Base-by-base conservation (phyloP, 2,888 invertebrate genomes). In the Automeris io region DNA sequence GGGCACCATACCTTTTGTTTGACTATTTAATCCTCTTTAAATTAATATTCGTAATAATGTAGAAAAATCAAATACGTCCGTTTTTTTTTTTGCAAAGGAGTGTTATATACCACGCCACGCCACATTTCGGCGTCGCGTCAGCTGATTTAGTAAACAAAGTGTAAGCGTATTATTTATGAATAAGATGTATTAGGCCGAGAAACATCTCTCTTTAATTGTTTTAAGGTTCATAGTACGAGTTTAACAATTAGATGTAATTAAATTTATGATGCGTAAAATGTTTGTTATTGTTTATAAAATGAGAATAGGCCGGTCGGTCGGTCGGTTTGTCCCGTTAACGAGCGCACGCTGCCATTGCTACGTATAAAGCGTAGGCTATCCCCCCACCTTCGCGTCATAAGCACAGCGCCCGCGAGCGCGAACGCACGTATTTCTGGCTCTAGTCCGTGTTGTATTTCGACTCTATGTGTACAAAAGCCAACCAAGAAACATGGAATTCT, bases 221-320 rank as follows among this genome's bases (percentile, higher is more conserved):
- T 22, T n/a, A 12, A 8, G 6, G 19, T 21, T 12, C 12, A 19
- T 21, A 13, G 23, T 12, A 21, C 13, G 5, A n/a, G 6, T 22
- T 2, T 4, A 8, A 22, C n/a, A 22, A 34, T 22, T 34, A 34
- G 23, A 22, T 33, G 12, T 8, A 21, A 16, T 33, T 34, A 22
- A 16, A 32, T 23, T 31, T 31, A 31, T 33, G 34, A n/a, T 16
- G 18, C 2, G 12, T 23, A 22, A 8, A 64, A 49, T 33, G 39
- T 59, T 61, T 72, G 70, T 76, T 76, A 75, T 80, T 81, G 75
- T 82, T 80, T 78, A 73, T 66, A 79, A 77, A 82, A 82, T 75
- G 73, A 76, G 80, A 82, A 82, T 83, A 83, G 82, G 80, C 77
- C 77, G 81, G 78, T 78, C 80, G 80, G 78, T 78, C 80, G 80